Percentiles rank a stretch among this genome's conserved stretches.
These are phyloP conservation scores for Cephus runcator DNA, from an alignment of 2,888 invertebrate genomes.

Conservation along the genomic window DNA sequence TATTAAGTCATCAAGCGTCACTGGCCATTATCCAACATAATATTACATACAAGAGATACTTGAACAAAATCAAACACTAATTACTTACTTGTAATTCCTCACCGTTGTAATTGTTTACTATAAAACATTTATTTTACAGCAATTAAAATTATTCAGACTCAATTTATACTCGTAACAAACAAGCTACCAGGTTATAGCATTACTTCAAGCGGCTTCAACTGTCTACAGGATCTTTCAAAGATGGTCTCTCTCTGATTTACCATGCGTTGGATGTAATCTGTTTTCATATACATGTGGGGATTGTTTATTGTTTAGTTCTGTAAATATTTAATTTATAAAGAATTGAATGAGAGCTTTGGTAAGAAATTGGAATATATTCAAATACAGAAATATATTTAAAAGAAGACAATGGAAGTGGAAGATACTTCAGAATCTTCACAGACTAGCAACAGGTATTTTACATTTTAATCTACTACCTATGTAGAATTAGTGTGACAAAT, in stretches of 20 bases:
- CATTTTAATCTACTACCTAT: neutral
- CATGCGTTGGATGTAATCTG: neutral
- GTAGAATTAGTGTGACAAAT: neutral
- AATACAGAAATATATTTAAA: neutral
- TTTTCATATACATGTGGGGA: neutral
- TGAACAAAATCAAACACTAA: neutral
- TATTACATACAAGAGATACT: neutral
- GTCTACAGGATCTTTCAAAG: neutral
- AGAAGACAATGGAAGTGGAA: slow-evolving; percentile 19
- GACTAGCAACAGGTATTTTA: slow-evolving; percentile 25
- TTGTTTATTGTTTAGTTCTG: neutral
- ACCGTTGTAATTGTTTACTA: neutral
- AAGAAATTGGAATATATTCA: neutral
- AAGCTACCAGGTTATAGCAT: neutral
- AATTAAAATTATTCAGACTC: neutral
- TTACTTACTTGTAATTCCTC: neutral
- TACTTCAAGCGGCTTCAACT: neutral
- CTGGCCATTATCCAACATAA: neutral
- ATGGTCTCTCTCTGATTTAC: neutral
- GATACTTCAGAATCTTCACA: slow-evolving; percentile 19
- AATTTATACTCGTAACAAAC: neutral
- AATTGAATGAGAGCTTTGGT: neutral
- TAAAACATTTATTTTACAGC: neutral
- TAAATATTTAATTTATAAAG: neutral
- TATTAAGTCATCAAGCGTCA: neutral